Conservation (phyloP, 2,888 invertebrate genomes). For the Sesamia inferens region DNA sequence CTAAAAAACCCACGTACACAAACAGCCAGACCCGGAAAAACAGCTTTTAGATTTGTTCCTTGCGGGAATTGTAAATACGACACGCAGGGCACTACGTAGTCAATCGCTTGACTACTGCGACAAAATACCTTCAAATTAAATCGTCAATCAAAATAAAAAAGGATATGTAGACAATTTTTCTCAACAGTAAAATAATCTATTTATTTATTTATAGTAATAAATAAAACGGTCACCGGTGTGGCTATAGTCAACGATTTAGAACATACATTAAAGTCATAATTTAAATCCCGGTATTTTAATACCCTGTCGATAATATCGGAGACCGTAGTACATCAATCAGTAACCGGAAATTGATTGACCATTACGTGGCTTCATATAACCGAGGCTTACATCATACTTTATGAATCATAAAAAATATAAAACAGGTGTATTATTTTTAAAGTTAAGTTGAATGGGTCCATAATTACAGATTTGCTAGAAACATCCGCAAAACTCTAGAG, state of each 20-base stretch:
- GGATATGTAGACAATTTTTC: background rate
- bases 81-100: too few species aligned
- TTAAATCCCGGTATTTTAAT: slow-evolving; percentile 35
- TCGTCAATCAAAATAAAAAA: too few species aligned
- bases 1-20: too few species aligned
- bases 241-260: background rate
- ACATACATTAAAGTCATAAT: slow-evolving; percentile 8
- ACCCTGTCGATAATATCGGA: slow-evolving; percentile 46
- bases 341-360: slow-evolving; percentile 50
- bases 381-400: slow-evolving; percentile 23
- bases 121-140: too few species aligned
- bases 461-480: background rate
- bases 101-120: too few species aligned
- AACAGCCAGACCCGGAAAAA: too few species aligned
- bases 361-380: slow-evolving; percentile 40
- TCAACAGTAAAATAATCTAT: background rate
- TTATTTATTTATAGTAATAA: background rate
- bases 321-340: slow-evolving; percentile 50
- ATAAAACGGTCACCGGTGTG: background rate
- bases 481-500: background rate
- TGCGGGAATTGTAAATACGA: too few species aligned
- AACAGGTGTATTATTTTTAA: slow-evolving; percentile 11
- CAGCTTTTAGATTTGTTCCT: too few species aligned
- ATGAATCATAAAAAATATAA: slow-evolving; percentile 30
- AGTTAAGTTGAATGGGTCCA: background rate